Evolutionary conservation across 2,113 vertebrate species (phyloP).

Genomic region (Pogonocichla stellata): DNA sequence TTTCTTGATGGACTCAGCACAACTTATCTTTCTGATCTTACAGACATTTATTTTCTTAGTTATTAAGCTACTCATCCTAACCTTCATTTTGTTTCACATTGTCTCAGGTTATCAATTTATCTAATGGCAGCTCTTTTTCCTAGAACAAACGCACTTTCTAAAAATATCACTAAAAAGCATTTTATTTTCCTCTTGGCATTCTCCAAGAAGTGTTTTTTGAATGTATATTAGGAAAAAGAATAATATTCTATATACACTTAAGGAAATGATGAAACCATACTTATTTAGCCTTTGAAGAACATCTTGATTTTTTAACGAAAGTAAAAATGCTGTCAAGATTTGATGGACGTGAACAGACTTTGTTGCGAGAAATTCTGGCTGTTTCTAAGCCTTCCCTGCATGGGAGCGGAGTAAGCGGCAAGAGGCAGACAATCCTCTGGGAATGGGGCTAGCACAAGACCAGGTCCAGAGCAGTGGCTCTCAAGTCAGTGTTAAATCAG

Average conservation of each 20-base stretch:
- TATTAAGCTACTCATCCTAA: not conserved
- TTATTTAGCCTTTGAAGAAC: not conserved
- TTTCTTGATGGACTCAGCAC: not conserved
- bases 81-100: not conserved
- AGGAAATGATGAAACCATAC: not conserved
- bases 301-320: not conserved
- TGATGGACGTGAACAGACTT: not conserved
- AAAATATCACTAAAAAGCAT: not conserved
- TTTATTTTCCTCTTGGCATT: not conserved
- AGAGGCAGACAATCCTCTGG: not conserved
- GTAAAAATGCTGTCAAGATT: not conserved
- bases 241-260: not conserved
- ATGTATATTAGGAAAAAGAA: not conserved
- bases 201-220: not conserved
- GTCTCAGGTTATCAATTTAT: not conserved
- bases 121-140: not conserved
- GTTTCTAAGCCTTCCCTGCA: not conserved
- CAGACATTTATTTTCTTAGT: not conserved
- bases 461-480: not conserved
- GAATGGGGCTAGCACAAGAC: accelerated
- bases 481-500: accelerated
- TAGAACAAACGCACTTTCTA: not conserved
- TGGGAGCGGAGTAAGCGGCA: accelerated
- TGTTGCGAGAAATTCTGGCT: not conserved
- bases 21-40: not conserved